Percentiles rank a stretch among this genome's conserved stretches.
Evolutionary conservation across 2,797 vertebrate genomes (phyloP).

Genomic region (Sebastes matsubarae): DNA sequence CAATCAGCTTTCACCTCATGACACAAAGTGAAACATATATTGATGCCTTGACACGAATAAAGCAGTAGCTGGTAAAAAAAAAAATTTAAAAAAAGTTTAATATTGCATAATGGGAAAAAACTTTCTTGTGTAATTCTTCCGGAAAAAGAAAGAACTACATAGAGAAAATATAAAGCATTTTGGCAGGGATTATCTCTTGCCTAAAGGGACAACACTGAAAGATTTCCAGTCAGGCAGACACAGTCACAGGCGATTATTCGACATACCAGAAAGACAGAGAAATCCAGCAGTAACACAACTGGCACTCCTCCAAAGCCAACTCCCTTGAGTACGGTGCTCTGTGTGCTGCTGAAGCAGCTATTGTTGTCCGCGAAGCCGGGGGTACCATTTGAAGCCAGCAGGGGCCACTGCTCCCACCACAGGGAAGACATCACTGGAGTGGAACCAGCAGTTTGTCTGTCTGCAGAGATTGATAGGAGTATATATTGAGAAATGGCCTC

Average conservation of each 20-base stretch:
- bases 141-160: background rate
- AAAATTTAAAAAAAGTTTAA: background rate
- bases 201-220: background rate
- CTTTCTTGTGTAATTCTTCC: background rate
- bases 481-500: background rate
- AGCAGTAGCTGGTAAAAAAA: background rate
- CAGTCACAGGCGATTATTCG: background rate
- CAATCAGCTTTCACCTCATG: background rate
- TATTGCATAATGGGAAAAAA: background rate
- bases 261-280: constrained; percentile 88
- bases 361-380: constrained; percentile 49
- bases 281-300: constrained; percentile 90
- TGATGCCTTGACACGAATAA: background rate
- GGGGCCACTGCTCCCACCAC: constrained; percentile 51
- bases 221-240: background rate
- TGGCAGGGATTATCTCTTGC: background rate
- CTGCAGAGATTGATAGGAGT: constrained; percentile 1
- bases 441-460: constrained; percentile 28
- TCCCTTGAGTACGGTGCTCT: constrained; percentile 88
- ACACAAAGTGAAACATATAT: background rate
- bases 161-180: background rate
- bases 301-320: constrained; percentile 92
- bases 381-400: constrained; percentile 29
- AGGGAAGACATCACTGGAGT: constrained; percentile 67
- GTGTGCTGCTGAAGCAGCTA: constrained; percentile 85